Evolutionary conservation across 2,113 vertebrate genomes (phyloP).

Genomic region (Campylorhamphus procurvoides): DNA sequence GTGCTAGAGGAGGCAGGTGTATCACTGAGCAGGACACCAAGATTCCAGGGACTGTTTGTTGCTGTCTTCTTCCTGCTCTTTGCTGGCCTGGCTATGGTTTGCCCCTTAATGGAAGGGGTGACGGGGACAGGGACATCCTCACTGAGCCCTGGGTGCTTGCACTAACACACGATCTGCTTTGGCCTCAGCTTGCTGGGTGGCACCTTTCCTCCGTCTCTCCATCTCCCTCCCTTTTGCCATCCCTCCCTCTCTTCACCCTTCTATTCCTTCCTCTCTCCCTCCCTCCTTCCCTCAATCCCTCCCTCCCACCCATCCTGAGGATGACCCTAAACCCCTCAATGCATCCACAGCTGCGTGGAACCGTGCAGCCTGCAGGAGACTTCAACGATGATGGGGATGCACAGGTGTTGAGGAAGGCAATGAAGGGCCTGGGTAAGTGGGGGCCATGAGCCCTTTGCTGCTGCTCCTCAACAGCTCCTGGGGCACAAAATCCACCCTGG

Average conservation of each 20-base stretch:
- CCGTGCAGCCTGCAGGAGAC: slow-evolving; percentile 63
- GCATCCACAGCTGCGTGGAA: slow-evolving; percentile 82
- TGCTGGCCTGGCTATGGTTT: slow-evolving; percentile 19
- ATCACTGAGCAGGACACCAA: not conserved
- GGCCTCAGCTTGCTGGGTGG: slow-evolving; percentile 41
- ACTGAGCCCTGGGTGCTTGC: slow-evolving; percentile 33
- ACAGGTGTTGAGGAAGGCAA: slow-evolving; percentile 91
- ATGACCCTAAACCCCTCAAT: not conserved
- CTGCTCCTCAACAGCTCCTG: not conserved
- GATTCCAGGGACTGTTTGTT: not conserved
- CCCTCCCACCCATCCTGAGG: not conserved
- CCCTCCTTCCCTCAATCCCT: not conserved
- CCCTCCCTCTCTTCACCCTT: not conserved
- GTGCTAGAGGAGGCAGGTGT: not conserved
- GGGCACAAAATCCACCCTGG: not conserved
- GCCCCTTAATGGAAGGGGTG: not conserved
- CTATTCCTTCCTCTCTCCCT: not conserved
- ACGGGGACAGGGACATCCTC: not conserved
- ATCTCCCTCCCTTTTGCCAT: not conserved
- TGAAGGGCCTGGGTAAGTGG: slow-evolving; percentile 93
- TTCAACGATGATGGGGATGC: slow-evolving; percentile 88
- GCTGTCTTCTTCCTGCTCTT: not conserved
- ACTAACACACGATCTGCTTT: slow-evolving; percentile 53
- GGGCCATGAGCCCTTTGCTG: not conserved
- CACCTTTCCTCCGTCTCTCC: not conserved